phyloP scores from a whole-genome alignment of 2,113 vertebrate species.

The Oryzias woworae region DNA sequence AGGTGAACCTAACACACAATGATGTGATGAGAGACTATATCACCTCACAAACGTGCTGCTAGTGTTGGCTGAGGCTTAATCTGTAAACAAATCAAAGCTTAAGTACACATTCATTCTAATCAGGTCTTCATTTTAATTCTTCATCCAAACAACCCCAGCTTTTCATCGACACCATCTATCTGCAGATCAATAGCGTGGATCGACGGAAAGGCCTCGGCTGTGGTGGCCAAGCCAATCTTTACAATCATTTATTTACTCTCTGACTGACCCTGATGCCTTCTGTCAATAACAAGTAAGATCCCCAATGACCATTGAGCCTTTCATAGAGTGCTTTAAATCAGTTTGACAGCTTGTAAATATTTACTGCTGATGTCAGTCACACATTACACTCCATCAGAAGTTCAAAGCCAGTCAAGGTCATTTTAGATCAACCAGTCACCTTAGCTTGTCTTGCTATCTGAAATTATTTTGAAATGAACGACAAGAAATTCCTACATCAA shows the following conservation, averaged over 20 bases:
- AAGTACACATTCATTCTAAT: slow-evolving; percentile 56
- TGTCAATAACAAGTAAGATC: slow-evolving; percentile 58
- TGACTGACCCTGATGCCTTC: slow-evolving; percentile 69
- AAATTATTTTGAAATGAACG: slow-evolving; percentile 11
- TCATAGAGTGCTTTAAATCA: slow-evolving; percentile 64
- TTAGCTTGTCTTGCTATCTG: slow-evolving; percentile 3
- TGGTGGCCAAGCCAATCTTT: slow-evolving; percentile 66
- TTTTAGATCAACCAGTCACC: slow-evolving; percentile 28
- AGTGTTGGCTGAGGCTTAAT: slow-evolving; percentile 49
- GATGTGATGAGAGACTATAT: background rate
- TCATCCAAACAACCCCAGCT: slow-evolving; percentile 55
- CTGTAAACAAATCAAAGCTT: slow-evolving; percentile 55
- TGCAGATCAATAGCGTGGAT: slow-evolving; percentile 72
- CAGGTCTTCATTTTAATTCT: slow-evolving; percentile 55
- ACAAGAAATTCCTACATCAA: background rate
- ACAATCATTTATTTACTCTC: slow-evolving; percentile 80
- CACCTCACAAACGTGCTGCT: slow-evolving; percentile 16
- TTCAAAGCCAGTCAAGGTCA: slow-evolving; percentile 54
- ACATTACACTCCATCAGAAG: slow-evolving; percentile 16
- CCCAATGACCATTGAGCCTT: slow-evolving; percentile 45
- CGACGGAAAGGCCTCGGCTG: slow-evolving; percentile 63
- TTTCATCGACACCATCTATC: slow-evolving; percentile 59
- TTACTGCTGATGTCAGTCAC: slow-evolving; percentile 31
- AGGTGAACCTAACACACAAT: background rate
- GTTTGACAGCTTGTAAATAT: slow-evolving; percentile 58